Conservation (phyloP, 2,797 vertebrate genomes). For the Smutsia temminckii region DNA sequence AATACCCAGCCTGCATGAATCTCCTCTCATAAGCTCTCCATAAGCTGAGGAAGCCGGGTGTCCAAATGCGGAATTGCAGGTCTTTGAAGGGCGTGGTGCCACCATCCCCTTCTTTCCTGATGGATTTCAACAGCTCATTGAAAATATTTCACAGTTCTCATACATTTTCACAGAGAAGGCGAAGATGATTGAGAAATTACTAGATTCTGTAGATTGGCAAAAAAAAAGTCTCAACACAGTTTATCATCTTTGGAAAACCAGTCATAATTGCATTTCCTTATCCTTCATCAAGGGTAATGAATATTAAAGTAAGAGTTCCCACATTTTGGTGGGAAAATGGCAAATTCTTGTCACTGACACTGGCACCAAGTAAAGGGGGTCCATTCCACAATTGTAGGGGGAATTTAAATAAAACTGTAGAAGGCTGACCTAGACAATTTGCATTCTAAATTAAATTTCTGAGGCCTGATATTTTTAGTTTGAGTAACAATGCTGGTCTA, state of each 20-base stretch:
- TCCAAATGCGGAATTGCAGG: not conserved
- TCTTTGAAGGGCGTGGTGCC: not conserved
- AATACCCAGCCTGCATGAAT: not conserved
- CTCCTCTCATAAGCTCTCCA: not conserved
- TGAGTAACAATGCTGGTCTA: conserved; percentile 40
- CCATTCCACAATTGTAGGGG: not conserved
- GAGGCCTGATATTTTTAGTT: conserved; percentile 15
- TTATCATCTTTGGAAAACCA: conserved; percentile 43
- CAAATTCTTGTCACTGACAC: conserved; percentile 8
- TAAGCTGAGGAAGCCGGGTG: not conserved
- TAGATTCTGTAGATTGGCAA: not conserved
- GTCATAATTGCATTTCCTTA: conserved; percentile 17
- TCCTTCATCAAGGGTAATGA: not conserved
- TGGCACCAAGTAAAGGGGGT: conserved; percentile 11
- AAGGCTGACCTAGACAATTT: not conserved
- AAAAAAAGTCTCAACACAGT: not conserved
- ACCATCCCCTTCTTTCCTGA: not conserved
- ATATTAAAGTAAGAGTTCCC: not conserved
- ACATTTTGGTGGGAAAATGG: conserved; percentile 19
- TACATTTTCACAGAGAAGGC: conserved; percentile 33
- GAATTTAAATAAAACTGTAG: conserved; percentile 35
- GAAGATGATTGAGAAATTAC: conserved; percentile 61
- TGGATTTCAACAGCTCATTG: not conserved
- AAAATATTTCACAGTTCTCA: conserved; percentile 41
- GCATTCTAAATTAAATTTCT: not conserved